Percentiles rank a stretch among this genome's conserved stretches.
These are phyloP conservation scores for Melopsittacus undulatus DNA, from an alignment of 2,797 vertebrate genomes.

Conservation along the genomic window DNA sequence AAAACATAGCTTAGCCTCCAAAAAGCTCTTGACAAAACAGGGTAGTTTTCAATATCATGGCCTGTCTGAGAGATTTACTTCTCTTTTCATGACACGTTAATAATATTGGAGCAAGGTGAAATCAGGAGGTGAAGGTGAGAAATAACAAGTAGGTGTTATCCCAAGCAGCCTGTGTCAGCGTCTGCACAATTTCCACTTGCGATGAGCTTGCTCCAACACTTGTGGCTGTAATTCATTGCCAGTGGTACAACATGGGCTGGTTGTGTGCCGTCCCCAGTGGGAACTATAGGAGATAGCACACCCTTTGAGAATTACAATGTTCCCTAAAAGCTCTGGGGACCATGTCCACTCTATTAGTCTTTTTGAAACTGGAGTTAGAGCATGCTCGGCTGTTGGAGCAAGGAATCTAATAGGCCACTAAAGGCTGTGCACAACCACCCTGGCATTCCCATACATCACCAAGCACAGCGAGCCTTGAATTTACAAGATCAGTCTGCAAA, in stretches of 20 bases:
- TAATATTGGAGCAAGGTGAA: neutral
- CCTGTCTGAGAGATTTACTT: neutral
- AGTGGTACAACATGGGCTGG: neutral
- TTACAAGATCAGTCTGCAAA: neutral
- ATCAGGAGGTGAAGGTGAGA: neutral
- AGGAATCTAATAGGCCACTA: neutral
- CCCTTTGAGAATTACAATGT: neutral
- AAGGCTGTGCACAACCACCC: neutral
- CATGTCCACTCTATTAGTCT: fast-evolving
- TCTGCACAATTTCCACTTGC: conserved; percentile 31
- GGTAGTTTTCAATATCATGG: fast-evolving
- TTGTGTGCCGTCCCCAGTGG: neutral
- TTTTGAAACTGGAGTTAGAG: neutral
- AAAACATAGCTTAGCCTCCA: neutral
- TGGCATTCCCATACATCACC: neutral
- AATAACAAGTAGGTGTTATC: neutral
- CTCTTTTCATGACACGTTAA: neutral
- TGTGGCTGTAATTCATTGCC: neutral
- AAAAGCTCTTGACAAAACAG: neutral
- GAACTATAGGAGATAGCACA: neutral
- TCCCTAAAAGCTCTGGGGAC: neutral
- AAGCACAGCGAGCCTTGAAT: neutral
- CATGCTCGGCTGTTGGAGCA: neutral
- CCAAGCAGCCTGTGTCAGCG: neutral
- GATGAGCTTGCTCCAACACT: neutral